Evolutionary conservation across 2,113 vertebrate species (phyloP).

Genomic region (Cephalophus harveyi): DNA sequence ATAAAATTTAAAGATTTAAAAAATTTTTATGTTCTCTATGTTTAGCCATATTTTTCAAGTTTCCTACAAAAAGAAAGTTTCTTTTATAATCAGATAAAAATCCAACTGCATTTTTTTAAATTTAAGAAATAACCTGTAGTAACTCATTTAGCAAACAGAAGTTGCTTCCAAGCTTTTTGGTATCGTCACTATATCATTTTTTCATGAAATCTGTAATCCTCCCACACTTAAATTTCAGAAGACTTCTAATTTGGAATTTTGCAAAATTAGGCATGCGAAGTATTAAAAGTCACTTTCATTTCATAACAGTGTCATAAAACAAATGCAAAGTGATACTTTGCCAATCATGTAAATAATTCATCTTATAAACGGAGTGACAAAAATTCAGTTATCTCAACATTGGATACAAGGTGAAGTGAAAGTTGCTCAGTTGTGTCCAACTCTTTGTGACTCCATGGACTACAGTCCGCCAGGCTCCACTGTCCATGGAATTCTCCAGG

Average conservation of each 20-base stretch:
- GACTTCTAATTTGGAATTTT: conserved; percentile 16
- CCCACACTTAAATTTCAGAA: background rate
- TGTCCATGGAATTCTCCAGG: background rate
- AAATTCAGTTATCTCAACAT: background rate
- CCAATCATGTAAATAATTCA: background rate
- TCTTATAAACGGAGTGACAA: background rate
- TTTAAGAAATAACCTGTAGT: background rate
- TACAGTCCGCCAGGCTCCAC: background rate
- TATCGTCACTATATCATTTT: background rate
- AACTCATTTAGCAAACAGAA: background rate
- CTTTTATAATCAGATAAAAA: background rate
- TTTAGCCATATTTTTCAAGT: background rate
- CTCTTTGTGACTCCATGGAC: background rate
- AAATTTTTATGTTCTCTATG: background rate
- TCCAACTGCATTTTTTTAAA: background rate
- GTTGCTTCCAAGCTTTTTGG: background rate
- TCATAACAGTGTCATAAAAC: background rate
- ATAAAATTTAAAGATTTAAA: background rate
- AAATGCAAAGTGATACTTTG: background rate
- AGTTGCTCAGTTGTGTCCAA: background rate
- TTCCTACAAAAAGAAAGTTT: background rate
- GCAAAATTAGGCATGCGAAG: background rate
- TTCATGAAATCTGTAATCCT: background rate
- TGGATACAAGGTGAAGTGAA: background rate
- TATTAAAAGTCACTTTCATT: conserved; percentile 27